A percentile compares a stretch with the other conserved stretches of the same genome.
Evolutionary conservation across 2,888 invertebrate species (phyloP).

Genomic region (Micoletzkya japonica): DNA sequence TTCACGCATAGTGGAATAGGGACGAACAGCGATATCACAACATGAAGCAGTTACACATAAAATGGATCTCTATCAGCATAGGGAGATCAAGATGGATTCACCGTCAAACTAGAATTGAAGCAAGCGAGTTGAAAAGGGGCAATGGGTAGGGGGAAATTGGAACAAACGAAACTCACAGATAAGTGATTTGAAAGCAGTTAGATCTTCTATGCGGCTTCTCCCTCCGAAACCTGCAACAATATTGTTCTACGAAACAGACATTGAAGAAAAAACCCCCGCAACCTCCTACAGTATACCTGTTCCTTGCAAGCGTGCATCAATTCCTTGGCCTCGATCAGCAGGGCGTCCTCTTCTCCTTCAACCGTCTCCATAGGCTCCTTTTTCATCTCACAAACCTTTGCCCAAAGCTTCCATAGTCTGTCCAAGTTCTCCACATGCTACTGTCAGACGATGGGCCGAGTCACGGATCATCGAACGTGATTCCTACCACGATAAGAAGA

Average conservation of each 20-base stretch:
- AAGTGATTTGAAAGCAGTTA: too few relatives aligned
- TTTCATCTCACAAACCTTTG: conserved; percentile 1
- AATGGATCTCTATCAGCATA: too few relatives aligned
- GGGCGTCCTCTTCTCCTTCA: conserved; percentile 12
- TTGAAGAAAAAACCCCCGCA: neutral
- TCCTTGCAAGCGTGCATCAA: conserved; percentile 15
- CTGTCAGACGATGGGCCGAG: conserved; percentile 31
- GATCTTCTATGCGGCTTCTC: neutral
- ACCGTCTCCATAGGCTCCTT: neutral
- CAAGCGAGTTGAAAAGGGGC: too few relatives aligned
- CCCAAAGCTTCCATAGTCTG: conserved; percentile 29
- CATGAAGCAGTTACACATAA: too few relatives aligned
- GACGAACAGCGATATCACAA: too few relatives aligned
- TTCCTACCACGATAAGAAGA: conserved; percentile 34
- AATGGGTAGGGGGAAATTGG: too few relatives aligned
- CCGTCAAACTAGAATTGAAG: too few relatives aligned
- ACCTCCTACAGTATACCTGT: neutral
- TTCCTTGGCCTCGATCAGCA: neutral
- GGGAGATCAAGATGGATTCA: too few relatives aligned
- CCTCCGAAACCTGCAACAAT: neutral
- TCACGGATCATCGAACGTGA: conserved; percentile 43
- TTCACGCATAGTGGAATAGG: too few relatives aligned
- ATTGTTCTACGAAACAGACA: neutral
- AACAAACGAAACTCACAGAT: too few relatives aligned
- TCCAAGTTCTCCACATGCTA: conserved; percentile 30